phyloP scores from a whole-genome alignment of 2,888 invertebrate genomes.

The Argynnis bischoffii region DNA sequence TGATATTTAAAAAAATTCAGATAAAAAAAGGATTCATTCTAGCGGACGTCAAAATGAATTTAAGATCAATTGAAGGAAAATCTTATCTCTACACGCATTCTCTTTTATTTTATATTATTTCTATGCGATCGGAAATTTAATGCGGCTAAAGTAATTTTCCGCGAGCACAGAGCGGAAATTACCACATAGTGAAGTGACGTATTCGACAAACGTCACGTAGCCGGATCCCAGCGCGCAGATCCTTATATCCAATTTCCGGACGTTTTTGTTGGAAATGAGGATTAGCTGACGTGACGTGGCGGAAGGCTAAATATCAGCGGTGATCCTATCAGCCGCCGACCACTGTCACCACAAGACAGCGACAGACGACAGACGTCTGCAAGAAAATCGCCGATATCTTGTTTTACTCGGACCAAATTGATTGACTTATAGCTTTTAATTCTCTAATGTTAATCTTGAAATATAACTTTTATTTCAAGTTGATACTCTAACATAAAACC shows the following conservation, averaged over 20 bases:
- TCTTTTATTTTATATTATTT: constrained; percentile 59
- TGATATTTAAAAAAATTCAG: background rate
- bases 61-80: constrained; percentile 11
- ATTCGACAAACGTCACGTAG: constrained; percentile 82
- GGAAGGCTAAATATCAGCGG: constrained; percentile 73
- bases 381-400: background rate
- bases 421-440: no score
- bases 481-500: background rate
- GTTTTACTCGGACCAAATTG: background rate
- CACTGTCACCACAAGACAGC: constrained; percentile 31
- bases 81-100: constrained; percentile 2
- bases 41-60: background rate
- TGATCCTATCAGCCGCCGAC: constrained; percentile 37
- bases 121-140: constrained; percentile 77
- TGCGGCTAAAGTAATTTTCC: constrained; percentile 81
- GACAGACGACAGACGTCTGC: background rate
- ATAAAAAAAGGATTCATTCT: background rate
- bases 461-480: no score
- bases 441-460: no score
- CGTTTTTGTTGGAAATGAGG: constrained; percentile 80
- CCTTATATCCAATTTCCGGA: constrained; percentile 82
- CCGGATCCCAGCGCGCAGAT: constrained; percentile 78
- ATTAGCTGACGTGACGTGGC: constrained; percentile 79
- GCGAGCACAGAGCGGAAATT: constrained; percentile 79
- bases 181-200: constrained; percentile 82